phyloP scores from a whole-genome alignment of 1,140 invertebrate genomes.

The Papilio aristodemus region DNA sequence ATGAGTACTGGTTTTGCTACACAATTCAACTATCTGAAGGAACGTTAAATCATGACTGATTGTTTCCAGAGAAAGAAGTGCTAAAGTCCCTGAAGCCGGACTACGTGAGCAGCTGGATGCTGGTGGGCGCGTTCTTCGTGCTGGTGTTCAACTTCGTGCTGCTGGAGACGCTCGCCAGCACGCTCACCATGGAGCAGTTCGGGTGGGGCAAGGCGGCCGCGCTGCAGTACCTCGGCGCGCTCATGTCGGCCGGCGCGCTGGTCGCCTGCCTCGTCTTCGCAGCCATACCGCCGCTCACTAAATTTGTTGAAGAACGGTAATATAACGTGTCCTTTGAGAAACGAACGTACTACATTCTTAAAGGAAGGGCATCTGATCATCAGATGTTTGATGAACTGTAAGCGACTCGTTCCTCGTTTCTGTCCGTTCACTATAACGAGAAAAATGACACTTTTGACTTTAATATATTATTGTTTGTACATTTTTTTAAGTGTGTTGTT shows the following conservation, averaged over 20 bases:
- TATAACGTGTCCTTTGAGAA: too few species aligned
- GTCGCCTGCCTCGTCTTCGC: constrained; percentile 88
- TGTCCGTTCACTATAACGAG: too few species aligned
- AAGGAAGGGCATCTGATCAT: too few species aligned
- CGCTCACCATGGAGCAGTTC: constrained; percentile 94
- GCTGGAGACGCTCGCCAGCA: constrained; percentile 92
- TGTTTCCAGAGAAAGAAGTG: constrained; percentile 84
- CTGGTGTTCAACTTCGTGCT: constrained; percentile 94
- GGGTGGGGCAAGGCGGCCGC: constrained; percentile 90
- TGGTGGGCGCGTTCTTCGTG: constrained; percentile 91
- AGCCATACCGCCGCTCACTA: constrained; percentile 86
- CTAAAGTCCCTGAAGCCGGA: constrained; percentile 88
- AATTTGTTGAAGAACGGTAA: constrained; percentile 84
- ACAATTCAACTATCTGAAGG: too few species aligned
- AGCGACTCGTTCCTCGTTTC: too few species aligned
- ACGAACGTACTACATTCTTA: too few species aligned
- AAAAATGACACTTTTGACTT: too few species aligned
- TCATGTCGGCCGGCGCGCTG: constrained; percentile 89
- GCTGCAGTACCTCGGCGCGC: constrained; percentile 89
- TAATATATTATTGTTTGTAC: too few species aligned
- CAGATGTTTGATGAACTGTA: too few species aligned
- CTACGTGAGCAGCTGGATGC: constrained; percentile 87
- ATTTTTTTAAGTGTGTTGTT: too few species aligned
- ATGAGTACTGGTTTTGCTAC: too few species aligned
- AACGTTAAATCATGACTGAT: too few species aligned